Conservation (phyloP, 2,113 vertebrate species). For the Campylomormyrus tamandua region DNA sequence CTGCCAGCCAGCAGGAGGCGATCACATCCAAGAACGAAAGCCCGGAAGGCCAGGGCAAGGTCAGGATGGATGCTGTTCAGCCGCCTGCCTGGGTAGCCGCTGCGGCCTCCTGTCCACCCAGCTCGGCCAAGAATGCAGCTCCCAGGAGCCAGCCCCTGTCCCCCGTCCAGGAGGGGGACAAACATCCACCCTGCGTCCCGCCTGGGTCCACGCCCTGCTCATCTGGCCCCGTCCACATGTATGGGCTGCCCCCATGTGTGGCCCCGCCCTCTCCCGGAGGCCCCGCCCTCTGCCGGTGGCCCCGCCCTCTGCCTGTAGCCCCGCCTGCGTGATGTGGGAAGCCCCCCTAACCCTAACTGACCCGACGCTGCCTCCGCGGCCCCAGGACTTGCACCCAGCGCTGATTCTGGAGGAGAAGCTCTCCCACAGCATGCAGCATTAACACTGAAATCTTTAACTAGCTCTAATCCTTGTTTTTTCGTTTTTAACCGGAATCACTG, state of each 20-base stretch:
- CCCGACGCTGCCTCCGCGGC: not conserved
- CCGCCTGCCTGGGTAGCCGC: constrained; percentile 39
- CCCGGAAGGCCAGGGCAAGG: not conserved
- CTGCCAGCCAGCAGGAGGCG: constrained; percentile 48
- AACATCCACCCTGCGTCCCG: constrained; percentile 45
- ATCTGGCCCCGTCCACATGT: not conserved
- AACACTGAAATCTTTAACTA: not conserved
- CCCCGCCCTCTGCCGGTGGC: not conserved
- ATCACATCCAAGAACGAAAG: constrained; percentile 39
- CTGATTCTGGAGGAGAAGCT: not conserved
- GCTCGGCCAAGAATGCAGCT: constrained; percentile 38
- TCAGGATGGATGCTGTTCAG: constrained; percentile 36
- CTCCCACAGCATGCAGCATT: not conserved
- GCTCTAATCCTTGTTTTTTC: not conserved
- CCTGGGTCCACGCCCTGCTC: not conserved
- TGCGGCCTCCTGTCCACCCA: constrained; percentile 31
- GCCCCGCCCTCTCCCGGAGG: not conserved
- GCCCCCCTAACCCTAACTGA: not conserved
- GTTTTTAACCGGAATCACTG: not conserved
- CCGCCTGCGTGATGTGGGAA: not conserved
- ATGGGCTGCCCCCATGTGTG: not conserved
- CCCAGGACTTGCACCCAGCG: not conserved
- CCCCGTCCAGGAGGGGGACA: constrained; percentile 46
- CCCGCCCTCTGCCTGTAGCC: not conserved
- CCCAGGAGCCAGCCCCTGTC: constrained; percentile 40